Percentiles rank a stretch among this genome's conserved stretches.
These are phyloP conservation scores for Leptinotarsa peninsularis DNA, from an alignment of 2,888 invertebrate genomes.

Conservation along the genomic window DNA sequence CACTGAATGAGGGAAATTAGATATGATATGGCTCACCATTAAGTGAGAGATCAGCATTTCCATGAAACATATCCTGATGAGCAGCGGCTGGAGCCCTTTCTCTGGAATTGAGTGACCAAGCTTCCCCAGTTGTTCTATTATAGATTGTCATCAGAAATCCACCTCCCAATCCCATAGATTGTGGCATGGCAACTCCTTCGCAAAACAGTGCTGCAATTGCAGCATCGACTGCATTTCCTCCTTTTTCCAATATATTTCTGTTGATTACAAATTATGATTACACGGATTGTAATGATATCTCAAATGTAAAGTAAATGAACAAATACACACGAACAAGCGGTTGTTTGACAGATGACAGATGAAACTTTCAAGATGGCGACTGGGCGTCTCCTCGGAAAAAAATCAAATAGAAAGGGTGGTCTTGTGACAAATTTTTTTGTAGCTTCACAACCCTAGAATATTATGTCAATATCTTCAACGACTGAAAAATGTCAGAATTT, in stretches of 20 bases:
- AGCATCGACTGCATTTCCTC: conserved; percentile 86
- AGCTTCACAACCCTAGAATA: too few species aligned
- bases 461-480: too few species aligned
- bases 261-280: too few species aligned
- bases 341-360: too few species aligned
- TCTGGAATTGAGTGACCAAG: conserved; percentile 78
- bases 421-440: too few species aligned
- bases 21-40: conserved; percentile 39
- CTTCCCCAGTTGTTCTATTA: conserved; percentile 71
- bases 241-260: conserved; percentile 75
- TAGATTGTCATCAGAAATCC: conserved; percentile 89
- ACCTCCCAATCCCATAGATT: conserved; percentile 89
- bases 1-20: background rate
- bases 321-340: too few species aligned
- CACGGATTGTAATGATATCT: background rate
- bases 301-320: background rate
- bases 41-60: conserved; percentile 38
- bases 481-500: too few species aligned
- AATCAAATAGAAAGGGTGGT: too few species aligned
- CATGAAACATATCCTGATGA: conserved; percentile 73
- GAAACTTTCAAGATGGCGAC: too few species aligned
- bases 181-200: conserved; percentile 84
- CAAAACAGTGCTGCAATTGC: conserved; percentile 88
- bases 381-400: too few species aligned
- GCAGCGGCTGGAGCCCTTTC: conserved; percentile 82